Evolutionary conservation across 2,888 invertebrate genomes (phyloP).

Genomic region (Nomada goodeniana): DNA sequence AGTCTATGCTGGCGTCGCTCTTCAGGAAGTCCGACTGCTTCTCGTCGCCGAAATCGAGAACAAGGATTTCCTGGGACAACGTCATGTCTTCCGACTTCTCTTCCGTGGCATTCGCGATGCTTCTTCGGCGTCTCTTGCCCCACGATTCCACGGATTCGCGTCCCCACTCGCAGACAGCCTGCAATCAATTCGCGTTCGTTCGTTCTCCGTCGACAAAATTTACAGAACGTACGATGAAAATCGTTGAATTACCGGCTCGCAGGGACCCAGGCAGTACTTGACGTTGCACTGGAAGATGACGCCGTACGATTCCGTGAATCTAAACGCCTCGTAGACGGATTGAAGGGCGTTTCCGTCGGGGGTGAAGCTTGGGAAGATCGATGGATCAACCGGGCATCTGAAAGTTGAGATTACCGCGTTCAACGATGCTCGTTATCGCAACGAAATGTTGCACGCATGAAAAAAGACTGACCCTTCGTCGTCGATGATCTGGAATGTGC

Average conservation of each 20-base stretch:
- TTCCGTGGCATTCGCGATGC: conserved; percentile 88
- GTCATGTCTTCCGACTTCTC: conserved; percentile 94
- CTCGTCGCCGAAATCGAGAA: conserved; percentile 96
- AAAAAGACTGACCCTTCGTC: conserved; percentile 91
- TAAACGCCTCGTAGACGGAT: conserved; percentile 96
- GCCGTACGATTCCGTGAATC: conserved; percentile 98
- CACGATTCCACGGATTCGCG: conserved; percentile 95
- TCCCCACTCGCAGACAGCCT: conserved; percentile 96
- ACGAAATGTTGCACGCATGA: background rate
- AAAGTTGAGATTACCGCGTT: conserved; percentile 4
- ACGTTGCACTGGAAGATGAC: conserved; percentile 99
- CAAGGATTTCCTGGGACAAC: conserved; percentile 96
- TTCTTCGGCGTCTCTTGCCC: conserved; percentile 94
- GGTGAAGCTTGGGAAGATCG: conserved; percentile 96
- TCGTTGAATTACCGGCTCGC: conserved; percentile 90
- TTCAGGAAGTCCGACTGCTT: conserved; percentile 93
- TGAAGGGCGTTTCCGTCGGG: conserved; percentile 96
- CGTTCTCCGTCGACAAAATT: background rate
- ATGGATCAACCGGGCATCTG: conserved; percentile 96
- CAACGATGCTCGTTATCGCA: background rate
- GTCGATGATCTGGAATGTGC: conserved; percentile 97
- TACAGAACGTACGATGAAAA: background rate
- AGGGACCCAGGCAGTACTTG: conserved; percentile 97
- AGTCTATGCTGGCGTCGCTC: conserved; percentile 89
- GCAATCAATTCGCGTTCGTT: conserved; percentile 40